phyloP scores from a whole-genome alignment of 2,797 vertebrate species.

The Garrulus glandarius region DNA sequence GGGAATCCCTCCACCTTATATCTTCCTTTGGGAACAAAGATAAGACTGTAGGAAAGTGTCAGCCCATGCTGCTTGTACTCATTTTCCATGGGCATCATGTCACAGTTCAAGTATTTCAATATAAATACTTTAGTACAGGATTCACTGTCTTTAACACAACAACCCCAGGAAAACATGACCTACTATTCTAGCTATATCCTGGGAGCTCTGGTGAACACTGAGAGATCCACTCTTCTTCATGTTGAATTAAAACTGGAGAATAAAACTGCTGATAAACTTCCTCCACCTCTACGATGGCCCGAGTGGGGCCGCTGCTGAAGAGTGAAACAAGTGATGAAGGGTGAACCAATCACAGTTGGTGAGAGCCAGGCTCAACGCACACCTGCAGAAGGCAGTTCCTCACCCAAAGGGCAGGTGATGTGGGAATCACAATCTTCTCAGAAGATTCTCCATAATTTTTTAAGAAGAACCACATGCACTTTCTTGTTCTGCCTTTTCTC shows the following conservation, averaged over 20 bases:
- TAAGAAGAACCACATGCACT: accelerated
- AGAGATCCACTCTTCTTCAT: background rate
- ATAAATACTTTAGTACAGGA: background rate
- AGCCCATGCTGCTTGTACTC: background rate
- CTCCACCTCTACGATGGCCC: background rate
- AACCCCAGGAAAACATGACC: background rate
- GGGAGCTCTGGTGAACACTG: background rate
- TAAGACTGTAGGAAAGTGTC: background rate
- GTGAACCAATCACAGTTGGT: background rate
- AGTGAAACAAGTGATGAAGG: background rate
- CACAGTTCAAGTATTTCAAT: background rate
- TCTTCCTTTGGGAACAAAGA: background rate
- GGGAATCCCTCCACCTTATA: background rate
- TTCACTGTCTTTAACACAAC: background rate
- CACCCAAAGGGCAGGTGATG: background rate
- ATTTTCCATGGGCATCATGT: background rate
- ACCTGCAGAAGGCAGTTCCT: background rate
- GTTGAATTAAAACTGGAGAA: background rate
- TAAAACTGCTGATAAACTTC: background rate
- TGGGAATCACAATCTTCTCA: background rate
- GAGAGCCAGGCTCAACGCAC: background rate
- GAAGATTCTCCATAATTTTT: background rate
- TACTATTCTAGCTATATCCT: background rate
- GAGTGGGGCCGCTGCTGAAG: background rate
- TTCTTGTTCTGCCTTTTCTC: background rate